These are phyloP conservation scores for Lingula anatina DNA, from an alignment of 2,888 invertebrate species.

Conservation along the genomic window DNA sequence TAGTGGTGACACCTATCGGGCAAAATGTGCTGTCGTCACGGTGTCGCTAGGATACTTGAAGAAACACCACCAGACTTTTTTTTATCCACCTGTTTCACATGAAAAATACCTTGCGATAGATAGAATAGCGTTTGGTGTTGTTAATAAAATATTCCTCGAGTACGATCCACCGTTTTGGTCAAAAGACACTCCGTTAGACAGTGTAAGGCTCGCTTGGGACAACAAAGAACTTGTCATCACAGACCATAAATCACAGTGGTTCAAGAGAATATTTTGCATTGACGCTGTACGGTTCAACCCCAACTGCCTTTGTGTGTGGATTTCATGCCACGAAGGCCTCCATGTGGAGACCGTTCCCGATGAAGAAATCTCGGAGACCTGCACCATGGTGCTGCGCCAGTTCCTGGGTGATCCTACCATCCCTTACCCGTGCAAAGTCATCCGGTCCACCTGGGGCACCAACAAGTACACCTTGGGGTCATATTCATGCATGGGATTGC, in stretches of 20 bases:
- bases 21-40: conserved; percentile 73
- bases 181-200: conserved; percentile 62
- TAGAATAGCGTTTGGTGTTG: conserved; percentile 66
- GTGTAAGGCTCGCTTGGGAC: conserved; percentile 28
- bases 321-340: conserved; percentile 68
- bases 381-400: conserved; percentile 63
- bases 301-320: conserved; percentile 67
- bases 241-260: conserved; percentile 58
- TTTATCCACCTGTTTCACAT: conserved; percentile 67
- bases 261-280: conserved; percentile 66
- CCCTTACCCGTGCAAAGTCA: conserved; percentile 67
- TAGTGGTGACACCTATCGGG: conserved; percentile 48
- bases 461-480: conserved; percentile 72
- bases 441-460: too few relatives aligned
- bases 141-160: conserved; percentile 74
- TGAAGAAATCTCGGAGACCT: conserved; percentile 63
- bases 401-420: conserved; percentile 69
- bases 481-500: conserved; percentile 59
- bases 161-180: conserved; percentile 71
- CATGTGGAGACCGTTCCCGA: conserved; percentile 67
- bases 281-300: conserved; percentile 68
- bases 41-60: too few relatives aligned
- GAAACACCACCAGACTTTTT: conserved; percentile 66
- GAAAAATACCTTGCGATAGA: conserved; percentile 68
- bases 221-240: conserved; percentile 7